phyloP scores from a whole-genome alignment of 2,797 vertebrate species.

The Caiman crocodilus region DNA sequence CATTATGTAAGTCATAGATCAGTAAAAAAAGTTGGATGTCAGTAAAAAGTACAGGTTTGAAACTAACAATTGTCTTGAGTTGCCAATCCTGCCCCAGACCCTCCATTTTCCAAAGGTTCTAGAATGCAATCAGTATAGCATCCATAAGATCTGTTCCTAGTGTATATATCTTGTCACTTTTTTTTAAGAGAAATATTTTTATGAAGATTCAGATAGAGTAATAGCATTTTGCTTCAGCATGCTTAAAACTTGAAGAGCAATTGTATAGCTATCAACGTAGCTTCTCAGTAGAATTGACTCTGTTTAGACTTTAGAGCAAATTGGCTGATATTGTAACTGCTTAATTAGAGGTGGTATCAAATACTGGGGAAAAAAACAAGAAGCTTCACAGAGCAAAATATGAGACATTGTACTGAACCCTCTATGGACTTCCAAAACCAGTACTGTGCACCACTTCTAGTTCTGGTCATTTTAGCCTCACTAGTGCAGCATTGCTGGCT shows the following conservation, averaged over 20 bases:
- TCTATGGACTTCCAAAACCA: no score
- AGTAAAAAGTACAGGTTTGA: no score
- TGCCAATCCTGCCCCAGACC: no score
- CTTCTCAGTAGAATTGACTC: background rate
- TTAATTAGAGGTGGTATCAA: background rate
- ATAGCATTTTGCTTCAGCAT: background rate
- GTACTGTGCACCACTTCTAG: no score
- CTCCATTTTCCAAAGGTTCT: background rate
- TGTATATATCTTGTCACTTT: background rate
- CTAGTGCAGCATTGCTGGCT: no score
- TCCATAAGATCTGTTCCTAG: background rate
- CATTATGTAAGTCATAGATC: no score
- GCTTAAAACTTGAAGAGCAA: background rate
- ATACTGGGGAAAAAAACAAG: background rate
- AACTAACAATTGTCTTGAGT: no score
- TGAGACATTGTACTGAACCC: no score
- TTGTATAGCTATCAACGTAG: background rate
- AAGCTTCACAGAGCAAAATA: no score
- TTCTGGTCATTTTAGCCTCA: no score
- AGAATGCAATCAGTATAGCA: background rate
- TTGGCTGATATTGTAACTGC: background rate
- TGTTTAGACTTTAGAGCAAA: background rate
- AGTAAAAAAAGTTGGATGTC: no score
- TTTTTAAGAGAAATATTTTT: background rate
- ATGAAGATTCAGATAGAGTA: background rate